Base-by-base conservation (phyloP, 1,140 invertebrate genomes). In the Colletes gigas region DNA sequence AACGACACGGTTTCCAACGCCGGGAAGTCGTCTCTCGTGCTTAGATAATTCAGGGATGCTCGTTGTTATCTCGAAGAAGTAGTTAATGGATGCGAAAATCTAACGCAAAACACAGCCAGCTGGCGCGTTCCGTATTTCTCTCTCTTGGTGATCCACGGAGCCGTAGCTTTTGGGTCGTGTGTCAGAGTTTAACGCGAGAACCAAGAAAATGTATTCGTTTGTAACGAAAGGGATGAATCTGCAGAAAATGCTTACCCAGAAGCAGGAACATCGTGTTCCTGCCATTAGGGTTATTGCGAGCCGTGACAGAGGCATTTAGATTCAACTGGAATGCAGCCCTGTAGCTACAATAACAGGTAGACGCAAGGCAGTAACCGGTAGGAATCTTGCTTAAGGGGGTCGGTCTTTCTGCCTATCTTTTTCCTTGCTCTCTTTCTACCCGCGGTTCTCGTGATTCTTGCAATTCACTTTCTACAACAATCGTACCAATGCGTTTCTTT, bases 271-370 rank as follows among this genome's bases (percentile, higher is more conserved):
- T 81, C 86, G 88, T 88, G 86, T 85, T 80, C 79, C 83, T 83
- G 84, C 85, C 87, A 87, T 86, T 88, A 85, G 83, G 87, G 77
- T 89, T 88, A 88, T 87, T 87, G 84, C 87, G 82, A 83, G 82
- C 87, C 88, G 86, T 89, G 88, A 89, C 88, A 88, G 66, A 85
- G 83, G 88, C 88, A 89, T 89, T 89, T 89, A 89, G 88, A 88
- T 89, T 82, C 84, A 88, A 60, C 73, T 63, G 86, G 88, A 89
- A 89, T 89, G 88, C 83, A 82, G 77, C 80, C 74, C 54, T 9
- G 72, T 81, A 77, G 83, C 62, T 70, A 72, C 74, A 84, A 78
- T 76, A 76, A 82, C 78, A 65, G 74, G 75, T 82, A 82, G 75
- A 70, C 74, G 74, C 66, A 66, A 78, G 57, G 59, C n/a, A 78